Percentiles rank a stretch among this genome's conserved stretches.
Conservation (phyloP, 2,888 invertebrate species). For the Omphaloscelis lunosa region DNA sequence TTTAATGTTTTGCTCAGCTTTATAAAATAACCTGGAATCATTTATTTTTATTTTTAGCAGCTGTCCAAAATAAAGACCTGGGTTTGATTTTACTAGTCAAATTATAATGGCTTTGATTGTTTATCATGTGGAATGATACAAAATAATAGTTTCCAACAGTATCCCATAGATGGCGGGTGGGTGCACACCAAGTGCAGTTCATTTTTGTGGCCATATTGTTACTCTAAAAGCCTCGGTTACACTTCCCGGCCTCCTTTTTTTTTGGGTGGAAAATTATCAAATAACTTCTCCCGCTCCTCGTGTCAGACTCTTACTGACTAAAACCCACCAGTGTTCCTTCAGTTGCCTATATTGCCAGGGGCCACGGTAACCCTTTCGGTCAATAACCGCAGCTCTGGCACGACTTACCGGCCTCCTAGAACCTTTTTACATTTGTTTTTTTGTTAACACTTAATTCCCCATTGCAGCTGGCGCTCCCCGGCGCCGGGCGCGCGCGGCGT, state of each 20-base stretch:
- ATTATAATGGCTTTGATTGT: not conserved
- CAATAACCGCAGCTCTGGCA: too few relatives aligned
- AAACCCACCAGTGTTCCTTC: too few relatives aligned
- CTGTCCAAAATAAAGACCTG: not conserved
- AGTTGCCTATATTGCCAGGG: too few relatives aligned
- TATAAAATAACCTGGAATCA: not conserved
- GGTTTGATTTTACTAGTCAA: not conserved
- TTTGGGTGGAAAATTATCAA: too few relatives aligned
- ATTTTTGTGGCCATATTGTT: not conserved
- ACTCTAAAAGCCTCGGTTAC: not conserved
- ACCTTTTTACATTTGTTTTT: not conserved
- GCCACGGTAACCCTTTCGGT: too few relatives aligned
- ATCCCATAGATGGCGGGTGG: not conserved
- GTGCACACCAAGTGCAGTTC: not conserved
- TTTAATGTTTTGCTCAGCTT: too few relatives aligned
- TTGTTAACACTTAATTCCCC: not conserved
- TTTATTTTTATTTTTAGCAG: accelerated
- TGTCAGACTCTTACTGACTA: too few relatives aligned
- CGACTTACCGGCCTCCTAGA: not conserved
- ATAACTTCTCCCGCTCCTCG: too few relatives aligned
- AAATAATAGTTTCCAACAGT: not conserved
- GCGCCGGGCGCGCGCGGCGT: conserved; percentile 80
- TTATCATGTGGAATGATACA: not conserved
- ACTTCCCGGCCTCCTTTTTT: not conserved
- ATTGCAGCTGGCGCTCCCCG: conserved; percentile 59